Conservation (phyloP, 2,113 vertebrate species). For the Scomber japonicus region DNA sequence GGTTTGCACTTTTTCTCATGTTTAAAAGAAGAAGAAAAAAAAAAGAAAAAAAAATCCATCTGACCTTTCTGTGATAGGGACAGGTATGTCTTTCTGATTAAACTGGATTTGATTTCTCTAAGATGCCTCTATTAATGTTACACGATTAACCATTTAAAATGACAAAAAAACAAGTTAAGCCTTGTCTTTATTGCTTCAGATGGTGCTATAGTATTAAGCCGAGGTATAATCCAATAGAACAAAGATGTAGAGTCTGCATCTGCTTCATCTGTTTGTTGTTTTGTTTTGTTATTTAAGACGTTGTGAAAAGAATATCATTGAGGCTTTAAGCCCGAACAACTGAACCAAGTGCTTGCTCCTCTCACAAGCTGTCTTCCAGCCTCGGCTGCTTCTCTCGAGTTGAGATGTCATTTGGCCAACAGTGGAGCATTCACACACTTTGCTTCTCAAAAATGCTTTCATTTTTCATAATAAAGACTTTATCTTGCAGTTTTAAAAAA, state of each 20-base stretch:
- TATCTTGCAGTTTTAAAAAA: slow-evolving; percentile 3
- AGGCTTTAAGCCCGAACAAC: slow-evolving; percentile 28
- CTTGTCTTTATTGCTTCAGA: slow-evolving; percentile 71
- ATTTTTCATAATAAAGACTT: not conserved
- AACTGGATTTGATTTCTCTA: slow-evolving; percentile 60
- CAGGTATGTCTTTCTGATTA: slow-evolving; percentile 48
- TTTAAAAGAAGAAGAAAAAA: not conserved
- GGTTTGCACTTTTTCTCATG: slow-evolving; percentile 71
- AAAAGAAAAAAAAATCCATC: slow-evolving; percentile 7
- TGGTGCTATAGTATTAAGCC: slow-evolving; percentile 75
- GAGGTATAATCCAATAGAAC: slow-evolving; percentile 72
- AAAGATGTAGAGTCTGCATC: slow-evolving; percentile 66
- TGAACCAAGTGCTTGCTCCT: slow-evolving; percentile 34
- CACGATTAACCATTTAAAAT: slow-evolving; percentile 49
- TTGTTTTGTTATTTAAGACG: slow-evolving; percentile 55
- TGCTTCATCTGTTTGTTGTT: slow-evolving; percentile 47
- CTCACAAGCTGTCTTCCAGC: slow-evolving; percentile 66
- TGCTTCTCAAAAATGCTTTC: slow-evolving; percentile 21
- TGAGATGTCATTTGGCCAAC: slow-evolving; percentile 33
- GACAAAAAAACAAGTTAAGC: slow-evolving; percentile 56
- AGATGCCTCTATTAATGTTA: slow-evolving; percentile 56
- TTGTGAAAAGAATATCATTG: slow-evolving; percentile 43
- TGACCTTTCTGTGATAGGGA: slow-evolving; percentile 45
- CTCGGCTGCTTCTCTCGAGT: slow-evolving; percentile 25
- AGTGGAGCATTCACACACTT: slow-evolving; percentile 16